phyloP scores from a whole-genome alignment of 1,140 invertebrate genomes.

The Cherax quadricarinatus region DNA sequence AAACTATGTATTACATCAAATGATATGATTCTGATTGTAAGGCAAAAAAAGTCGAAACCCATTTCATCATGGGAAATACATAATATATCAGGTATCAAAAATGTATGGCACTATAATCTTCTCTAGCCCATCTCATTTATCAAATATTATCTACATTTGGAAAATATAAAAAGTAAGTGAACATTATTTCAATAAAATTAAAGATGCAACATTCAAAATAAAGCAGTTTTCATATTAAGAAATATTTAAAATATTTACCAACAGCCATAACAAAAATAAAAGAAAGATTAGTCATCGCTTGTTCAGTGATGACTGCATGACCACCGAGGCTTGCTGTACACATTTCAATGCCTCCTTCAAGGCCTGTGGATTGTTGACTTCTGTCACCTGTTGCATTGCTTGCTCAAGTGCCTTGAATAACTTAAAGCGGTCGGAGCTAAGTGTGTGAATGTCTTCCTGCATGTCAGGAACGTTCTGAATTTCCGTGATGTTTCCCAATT shows the following conservation, averaged over 20 bases:
- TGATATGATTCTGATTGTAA: too few relatives aligned
- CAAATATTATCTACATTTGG: background rate
- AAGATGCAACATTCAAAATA: background rate
- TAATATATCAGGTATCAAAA: too few relatives aligned
- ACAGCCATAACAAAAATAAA: background rate
- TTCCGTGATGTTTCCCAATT: background rate
- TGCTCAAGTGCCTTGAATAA: conserved; percentile 12
- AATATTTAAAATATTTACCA: background rate
- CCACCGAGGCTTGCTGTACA: background rate
- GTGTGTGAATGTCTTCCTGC: background rate
- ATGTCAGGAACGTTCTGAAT: background rate
- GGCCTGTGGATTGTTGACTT: background rate
- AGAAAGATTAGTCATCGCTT: background rate
- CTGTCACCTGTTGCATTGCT: conserved; percentile 8
- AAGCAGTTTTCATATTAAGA: background rate
- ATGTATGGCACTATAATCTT: too few relatives aligned
- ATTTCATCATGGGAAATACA: too few relatives aligned
- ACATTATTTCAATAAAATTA: background rate
- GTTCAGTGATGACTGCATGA: conserved; percentile 20
- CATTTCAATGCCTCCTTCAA: conserved; percentile 8
- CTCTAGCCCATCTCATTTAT: background rate
- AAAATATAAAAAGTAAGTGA: background rate
- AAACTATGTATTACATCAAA: too few relatives aligned
- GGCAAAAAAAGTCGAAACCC: too few relatives aligned
- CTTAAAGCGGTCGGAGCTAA: background rate